A percentile compares a stretch with the other conserved stretches of the same genome.
Conservation (phyloP, 1,140 invertebrate species). For the Pseudomyrmex pallidus region DNA sequence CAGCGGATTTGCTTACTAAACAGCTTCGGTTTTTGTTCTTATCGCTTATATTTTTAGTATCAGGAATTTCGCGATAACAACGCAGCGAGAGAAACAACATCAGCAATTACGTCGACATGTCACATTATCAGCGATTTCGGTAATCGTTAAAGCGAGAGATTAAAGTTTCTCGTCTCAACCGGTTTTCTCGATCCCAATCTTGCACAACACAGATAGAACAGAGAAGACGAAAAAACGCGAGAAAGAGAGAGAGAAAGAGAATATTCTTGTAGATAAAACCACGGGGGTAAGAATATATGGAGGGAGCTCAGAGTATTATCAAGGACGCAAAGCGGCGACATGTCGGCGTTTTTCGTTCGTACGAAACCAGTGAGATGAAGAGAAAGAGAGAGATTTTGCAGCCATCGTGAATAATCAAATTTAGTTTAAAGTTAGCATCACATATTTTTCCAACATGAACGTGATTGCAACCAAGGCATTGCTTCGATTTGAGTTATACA, state of each 20-base stretch:
- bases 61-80: neutral
- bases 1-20: neutral
- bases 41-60: neutral
- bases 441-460: no score
- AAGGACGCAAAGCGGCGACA: no score
- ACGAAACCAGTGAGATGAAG: no score
- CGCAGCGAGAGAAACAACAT: neutral
- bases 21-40: neutral
- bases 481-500: no score
- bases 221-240: no score
- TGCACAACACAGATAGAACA: neutral
- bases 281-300: no score
- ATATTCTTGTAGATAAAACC: neutral
- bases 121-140: conserved; percentile 16
- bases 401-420: no score
- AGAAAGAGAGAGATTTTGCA: no score
- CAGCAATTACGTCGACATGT: neutral
- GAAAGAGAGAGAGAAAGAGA: neutral
- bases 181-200: neutral
- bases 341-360: no score
- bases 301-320: no score
- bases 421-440: no score
- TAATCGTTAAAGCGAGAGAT: conserved; percentile 27
- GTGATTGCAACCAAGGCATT: no score
- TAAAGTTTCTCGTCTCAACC: neutral